Percentiles rank a stretch among this genome's conserved stretches.
phyloP scores from a whole-genome alignment of 92 coral and sea anemone genomes.

The Umimayanthus chanpuru region DNA sequence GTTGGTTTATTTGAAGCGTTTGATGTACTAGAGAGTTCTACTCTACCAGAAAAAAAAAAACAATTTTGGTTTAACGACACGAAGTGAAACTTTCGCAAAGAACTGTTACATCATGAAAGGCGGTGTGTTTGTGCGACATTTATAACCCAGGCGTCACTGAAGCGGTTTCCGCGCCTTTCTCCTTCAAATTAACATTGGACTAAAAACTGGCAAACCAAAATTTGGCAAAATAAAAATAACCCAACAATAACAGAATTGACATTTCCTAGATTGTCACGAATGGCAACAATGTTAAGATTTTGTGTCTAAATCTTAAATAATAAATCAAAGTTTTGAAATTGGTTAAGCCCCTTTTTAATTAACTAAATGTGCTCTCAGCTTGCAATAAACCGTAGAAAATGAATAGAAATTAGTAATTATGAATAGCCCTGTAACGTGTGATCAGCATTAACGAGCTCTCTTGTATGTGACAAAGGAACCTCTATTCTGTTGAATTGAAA shows the following conservation, averaged over 20 bases:
- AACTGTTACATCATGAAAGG: background rate
- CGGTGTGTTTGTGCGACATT: background rate
- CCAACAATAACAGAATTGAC: background rate
- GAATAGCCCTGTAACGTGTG: constrained; percentile 65
- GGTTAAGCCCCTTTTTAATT: constrained; percentile 51
- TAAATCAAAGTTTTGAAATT: constrained; percentile 41
- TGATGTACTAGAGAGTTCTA: background rate
- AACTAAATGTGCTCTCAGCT: constrained; percentile 46
- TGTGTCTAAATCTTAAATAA: constrained; percentile 15
- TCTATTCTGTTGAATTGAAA: constrained; percentile 59
- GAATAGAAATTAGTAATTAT: constrained; percentile 68
- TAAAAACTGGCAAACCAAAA: background rate
- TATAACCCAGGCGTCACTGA: background rate
- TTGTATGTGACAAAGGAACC: constrained; percentile 59
- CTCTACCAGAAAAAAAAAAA: background rate
- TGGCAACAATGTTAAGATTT: constrained; percentile 13
- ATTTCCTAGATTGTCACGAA: constrained; percentile 4
- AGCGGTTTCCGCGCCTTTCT: background rate
- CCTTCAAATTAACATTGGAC: constrained; percentile 15
- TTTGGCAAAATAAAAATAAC: background rate
- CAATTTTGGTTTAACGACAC: background rate
- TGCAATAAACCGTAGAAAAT: constrained; percentile 61
- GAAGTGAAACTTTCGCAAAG: background rate
- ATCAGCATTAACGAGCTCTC: constrained; percentile 66
- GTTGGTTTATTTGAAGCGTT: background rate